phyloP scores from a whole-genome alignment of 1,140 invertebrate species.

The Drosophila navojoa region DNA sequence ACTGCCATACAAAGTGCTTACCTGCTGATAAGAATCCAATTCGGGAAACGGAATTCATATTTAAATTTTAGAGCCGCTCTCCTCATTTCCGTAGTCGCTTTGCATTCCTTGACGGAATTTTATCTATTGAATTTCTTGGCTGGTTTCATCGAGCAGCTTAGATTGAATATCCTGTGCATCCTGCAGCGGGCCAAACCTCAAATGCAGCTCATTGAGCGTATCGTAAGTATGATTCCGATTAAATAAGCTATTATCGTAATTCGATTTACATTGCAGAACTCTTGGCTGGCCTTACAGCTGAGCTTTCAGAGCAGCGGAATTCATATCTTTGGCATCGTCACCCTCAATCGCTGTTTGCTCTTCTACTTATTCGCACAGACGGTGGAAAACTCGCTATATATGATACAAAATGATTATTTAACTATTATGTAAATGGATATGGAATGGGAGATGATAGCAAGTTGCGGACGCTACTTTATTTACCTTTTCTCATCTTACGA shows the following conservation, averaged over 20 bases:
- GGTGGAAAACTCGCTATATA: constrained; percentile 3
- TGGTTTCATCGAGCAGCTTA: neutral
- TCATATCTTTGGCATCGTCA: constrained; percentile 1
- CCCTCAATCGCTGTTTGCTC: neutral
- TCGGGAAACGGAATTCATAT: neutral
- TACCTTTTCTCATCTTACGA: no score
- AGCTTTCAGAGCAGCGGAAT: constrained; percentile 10
- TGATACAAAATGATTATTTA: constrained; percentile 16
- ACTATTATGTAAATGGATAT: neutral
- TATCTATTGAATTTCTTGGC: constrained; percentile 7
- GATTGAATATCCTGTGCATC: neutral
- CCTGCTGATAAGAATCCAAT: constrained; percentile 13
- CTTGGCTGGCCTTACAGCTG: constrained; percentile 8
- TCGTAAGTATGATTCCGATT: neutral
- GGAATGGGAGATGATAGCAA: no score
- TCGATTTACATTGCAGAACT: neutral
- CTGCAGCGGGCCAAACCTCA: neutral
- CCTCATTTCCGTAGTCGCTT: neutral
- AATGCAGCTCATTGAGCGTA: neutral
- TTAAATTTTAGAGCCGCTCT: neutral
- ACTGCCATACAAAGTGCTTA: constrained; percentile 7
- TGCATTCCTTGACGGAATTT: constrained; percentile 3
- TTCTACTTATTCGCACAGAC: constrained; percentile 7
- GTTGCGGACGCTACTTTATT: no score
- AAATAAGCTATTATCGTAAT: neutral